Percentiles rank a stretch among this genome's conserved stretches.
These are phyloP conservation scores for Limenitis camilla DNA, from an alignment of 2,888 invertebrate genomes.

Conservation along the genomic window DNA sequence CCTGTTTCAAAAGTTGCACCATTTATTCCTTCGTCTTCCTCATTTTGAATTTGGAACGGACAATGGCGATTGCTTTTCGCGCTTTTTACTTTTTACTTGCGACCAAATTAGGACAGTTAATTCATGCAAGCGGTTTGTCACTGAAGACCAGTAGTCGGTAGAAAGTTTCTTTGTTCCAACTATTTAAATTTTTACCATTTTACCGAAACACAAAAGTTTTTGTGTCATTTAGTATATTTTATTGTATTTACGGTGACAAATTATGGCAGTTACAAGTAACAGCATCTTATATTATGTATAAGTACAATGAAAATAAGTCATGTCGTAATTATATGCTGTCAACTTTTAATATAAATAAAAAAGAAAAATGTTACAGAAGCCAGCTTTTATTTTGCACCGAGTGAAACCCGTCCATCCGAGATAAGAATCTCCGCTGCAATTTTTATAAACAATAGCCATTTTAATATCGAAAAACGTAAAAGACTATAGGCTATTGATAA, in stretches of 20 bases:
- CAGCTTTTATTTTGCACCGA: slow-evolving; percentile 33
- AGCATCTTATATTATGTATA: too few relatives aligned
- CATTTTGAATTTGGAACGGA: slow-evolving; percentile 67
- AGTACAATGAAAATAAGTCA: too few relatives aligned
- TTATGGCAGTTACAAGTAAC: too few relatives aligned
- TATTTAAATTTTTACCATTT: too few relatives aligned
- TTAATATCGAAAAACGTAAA: slow-evolving; percentile 67
- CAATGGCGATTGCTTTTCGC: slow-evolving; percentile 57
- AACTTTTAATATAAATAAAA: neutral
- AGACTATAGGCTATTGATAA: slow-evolving; percentile 70
- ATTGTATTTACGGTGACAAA: too few relatives aligned
- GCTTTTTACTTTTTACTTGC: slow-evolving; percentile 34
- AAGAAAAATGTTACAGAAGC: slow-evolving; percentile 22
- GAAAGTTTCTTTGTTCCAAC: slow-evolving; percentile 1
- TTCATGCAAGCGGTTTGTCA: slow-evolving; percentile 55
- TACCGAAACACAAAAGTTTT: too few relatives aligned
- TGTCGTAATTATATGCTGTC: too few relatives aligned
- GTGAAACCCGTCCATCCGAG: slow-evolving; percentile 39
- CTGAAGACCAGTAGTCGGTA: slow-evolving; percentile 54
- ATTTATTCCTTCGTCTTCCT: slow-evolving; percentile 68
- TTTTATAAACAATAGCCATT: slow-evolving; percentile 74
- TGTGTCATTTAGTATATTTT: too few relatives aligned
- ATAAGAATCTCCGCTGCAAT: slow-evolving; percentile 61
- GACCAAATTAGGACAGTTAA: slow-evolving; percentile 55
- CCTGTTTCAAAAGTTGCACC: slow-evolving; percentile 64